Conservation (phyloP, 2,888 invertebrate genomes). For the Perdita meconis region DNA sequence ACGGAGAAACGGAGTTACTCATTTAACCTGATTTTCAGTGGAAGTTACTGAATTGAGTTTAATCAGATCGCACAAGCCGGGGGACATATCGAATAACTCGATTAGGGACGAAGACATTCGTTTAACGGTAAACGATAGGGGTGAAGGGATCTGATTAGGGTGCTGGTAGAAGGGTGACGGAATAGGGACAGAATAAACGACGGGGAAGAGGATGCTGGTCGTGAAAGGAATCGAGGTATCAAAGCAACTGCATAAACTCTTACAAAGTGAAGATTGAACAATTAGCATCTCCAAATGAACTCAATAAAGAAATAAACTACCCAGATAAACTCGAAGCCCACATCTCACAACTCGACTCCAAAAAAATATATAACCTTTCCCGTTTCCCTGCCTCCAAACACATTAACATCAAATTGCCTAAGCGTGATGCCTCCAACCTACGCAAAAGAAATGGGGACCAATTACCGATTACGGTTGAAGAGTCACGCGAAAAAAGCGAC, state of each 20-base stretch:
- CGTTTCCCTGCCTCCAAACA: too few relatives aligned
- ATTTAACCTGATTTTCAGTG: background rate
- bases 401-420: background rate
- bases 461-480: constrained; percentile 4
- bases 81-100: constrained; percentile 38
- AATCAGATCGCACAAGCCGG: constrained; percentile 3
- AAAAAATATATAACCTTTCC: too few relatives aligned
- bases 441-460: background rate
- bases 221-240: background rate
- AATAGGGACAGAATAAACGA: constrained; percentile 3
- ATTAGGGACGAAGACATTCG: constrained; percentile 25
- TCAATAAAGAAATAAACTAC: background rate
- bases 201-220: constrained; percentile 4
- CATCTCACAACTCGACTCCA: too few relatives aligned
- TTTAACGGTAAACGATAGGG: constrained; percentile 9
- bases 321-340: background rate
- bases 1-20: background rate
- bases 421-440: too few relatives aligned
- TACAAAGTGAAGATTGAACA: constrained; percentile 1
- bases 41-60: background rate
- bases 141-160: constrained; percentile 4
- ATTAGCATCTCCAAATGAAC: constrained; percentile 19
- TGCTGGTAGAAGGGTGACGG: background rate
- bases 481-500: background rate
- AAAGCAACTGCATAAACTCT: background rate